Evolutionary conservation across 2,113 vertebrate genomes (phyloP).

Genomic region (Saguinus midas): DNA sequence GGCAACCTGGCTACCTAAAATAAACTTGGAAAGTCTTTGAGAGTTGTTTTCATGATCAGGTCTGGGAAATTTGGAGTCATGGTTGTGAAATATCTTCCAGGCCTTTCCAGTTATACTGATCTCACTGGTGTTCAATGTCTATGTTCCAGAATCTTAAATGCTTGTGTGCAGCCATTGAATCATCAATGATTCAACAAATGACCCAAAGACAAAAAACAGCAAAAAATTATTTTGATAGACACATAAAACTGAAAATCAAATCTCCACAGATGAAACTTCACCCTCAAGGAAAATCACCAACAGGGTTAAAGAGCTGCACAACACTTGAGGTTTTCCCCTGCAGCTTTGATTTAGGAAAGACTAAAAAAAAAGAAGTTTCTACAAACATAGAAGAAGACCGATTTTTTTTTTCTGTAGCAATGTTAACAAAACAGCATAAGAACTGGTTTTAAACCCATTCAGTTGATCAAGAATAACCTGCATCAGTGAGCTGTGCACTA

Average conservation of each 20-base stretch:
- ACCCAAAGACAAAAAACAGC: background rate
- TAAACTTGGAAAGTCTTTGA: background rate
- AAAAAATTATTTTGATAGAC: background rate
- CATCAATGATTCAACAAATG: background rate
- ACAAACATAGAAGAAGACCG: background rate
- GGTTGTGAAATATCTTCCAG: background rate
- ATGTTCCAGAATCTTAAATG: background rate
- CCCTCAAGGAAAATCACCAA: background rate
- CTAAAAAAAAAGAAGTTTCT: background rate
- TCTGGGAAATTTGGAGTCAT: background rate
- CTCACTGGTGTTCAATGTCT: background rate
- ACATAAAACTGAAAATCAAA: background rate
- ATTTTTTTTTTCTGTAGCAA: background rate
- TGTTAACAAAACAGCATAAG: background rate
- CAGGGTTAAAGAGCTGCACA: background rate
- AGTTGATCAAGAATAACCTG: background rate
- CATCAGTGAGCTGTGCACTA: background rate
- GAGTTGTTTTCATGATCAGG: background rate
- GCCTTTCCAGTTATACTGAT: background rate
- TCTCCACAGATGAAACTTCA: background rate
- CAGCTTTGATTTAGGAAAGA: background rate
- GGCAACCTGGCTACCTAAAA: background rate
- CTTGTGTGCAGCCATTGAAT: background rate
- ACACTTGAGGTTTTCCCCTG: background rate
- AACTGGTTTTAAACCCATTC: conserved; percentile 11